These are phyloP conservation scores for Netelia inedita DNA, from an alignment of 2,888 invertebrate species.

Conservation along the genomic window DNA sequence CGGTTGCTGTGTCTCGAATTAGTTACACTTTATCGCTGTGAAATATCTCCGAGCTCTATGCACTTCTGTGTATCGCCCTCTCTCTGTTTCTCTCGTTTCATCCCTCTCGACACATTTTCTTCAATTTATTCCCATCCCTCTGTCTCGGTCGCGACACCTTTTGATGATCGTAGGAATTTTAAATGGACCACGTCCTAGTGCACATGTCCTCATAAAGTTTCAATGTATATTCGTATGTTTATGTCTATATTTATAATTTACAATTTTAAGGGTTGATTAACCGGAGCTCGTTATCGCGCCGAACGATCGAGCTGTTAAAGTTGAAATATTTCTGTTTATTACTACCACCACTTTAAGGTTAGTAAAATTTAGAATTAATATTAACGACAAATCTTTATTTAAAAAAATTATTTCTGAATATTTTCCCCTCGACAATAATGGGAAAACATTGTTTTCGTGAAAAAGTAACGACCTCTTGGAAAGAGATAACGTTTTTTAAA, in stretches of 20 bases:
- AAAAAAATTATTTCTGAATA: too few relatives aligned
- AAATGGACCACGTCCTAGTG: neutral
- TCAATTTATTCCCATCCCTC: slow-evolving; percentile 10
- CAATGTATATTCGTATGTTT: too few relatives aligned
- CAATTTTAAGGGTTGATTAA: neutral
- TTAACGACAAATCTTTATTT: too few relatives aligned
- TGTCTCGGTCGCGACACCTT: slow-evolving; percentile 36
- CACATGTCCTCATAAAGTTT: neutral
- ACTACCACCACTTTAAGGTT: too few relatives aligned
- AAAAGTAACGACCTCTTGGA: too few relatives aligned
- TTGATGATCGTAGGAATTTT: slow-evolving; percentile 46
- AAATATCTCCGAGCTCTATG: slow-evolving; percentile 51
- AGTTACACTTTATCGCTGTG: slow-evolving; percentile 53
- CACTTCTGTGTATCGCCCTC: slow-evolving; percentile 37
- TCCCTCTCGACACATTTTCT: slow-evolving; percentile 4
- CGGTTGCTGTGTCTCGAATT: slow-evolving; percentile 48
- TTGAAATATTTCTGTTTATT: neutral
- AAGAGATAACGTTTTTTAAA: too few relatives aligned
- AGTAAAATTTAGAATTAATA: too few relatives aligned
- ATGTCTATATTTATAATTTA: slow-evolving; percentile 20
- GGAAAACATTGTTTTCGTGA: too few relatives aligned
- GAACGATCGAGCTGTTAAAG: slow-evolving; percentile 47
- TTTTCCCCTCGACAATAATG: too few relatives aligned
- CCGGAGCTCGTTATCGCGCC: slow-evolving; percentile 54
- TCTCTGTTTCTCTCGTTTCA: slow-evolving; percentile 15